phyloP scores from a whole-genome alignment of 2,113 vertebrate species.

The Clupea harengus region DNA sequence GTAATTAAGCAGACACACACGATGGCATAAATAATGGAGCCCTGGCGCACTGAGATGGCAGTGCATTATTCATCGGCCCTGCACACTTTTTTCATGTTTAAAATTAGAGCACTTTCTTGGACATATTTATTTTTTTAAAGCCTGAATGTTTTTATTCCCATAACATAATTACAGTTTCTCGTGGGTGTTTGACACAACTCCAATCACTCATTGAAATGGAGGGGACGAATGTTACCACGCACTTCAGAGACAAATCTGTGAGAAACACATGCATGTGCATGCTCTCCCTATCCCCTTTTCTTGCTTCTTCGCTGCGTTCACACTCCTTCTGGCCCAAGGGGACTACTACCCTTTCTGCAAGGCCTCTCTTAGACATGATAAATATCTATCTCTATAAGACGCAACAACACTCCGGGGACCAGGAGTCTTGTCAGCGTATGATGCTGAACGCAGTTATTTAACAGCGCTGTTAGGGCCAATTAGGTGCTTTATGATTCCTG shows the following conservation, averaged over 20 bases:
- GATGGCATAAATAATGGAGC: conserved; percentile 41
- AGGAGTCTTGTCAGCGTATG: conserved; percentile 25
- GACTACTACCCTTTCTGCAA: not conserved
- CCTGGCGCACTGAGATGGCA: conserved; percentile 27
- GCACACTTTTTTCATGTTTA: conserved; percentile 30
- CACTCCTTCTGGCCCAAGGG: conserved; percentile 30
- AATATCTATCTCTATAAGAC: conserved; percentile 33
- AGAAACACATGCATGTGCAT: not conserved
- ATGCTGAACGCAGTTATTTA: conserved; percentile 38
- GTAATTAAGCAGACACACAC: conserved; percentile 40
- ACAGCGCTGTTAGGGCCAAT: conserved; percentile 39
- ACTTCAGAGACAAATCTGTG: not conserved
- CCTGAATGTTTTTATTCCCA: not conserved
- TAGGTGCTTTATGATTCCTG: conserved; percentile 36
- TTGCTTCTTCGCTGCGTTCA: conserved; percentile 41
- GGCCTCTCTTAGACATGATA: conserved; percentile 40
- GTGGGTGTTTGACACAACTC: not conserved
- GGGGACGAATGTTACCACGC: not conserved
- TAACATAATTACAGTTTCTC: not conserved
- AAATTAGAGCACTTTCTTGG: conserved; percentile 44
- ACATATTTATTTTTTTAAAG: not conserved
- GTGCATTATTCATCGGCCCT: conserved; percentile 41
- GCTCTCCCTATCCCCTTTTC: not conserved
- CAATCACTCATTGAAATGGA: not conserved
- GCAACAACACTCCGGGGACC: conserved; percentile 39